These are phyloP conservation scores for Zaprionus nigranus DNA, from an alignment of 1,140 invertebrate genomes.

Conservation along the genomic window DNA sequence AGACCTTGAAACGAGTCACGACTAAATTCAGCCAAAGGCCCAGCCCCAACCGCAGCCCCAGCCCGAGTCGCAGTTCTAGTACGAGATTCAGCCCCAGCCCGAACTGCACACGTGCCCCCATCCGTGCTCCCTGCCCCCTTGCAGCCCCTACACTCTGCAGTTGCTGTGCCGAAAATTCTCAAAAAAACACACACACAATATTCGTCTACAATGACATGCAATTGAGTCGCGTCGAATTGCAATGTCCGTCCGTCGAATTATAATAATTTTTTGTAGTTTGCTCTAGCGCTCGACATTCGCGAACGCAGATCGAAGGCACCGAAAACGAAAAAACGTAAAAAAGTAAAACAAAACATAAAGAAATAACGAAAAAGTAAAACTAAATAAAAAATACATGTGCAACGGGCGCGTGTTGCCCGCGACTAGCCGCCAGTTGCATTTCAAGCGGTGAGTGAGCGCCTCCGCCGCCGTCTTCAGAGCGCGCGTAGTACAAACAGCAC, in stretches of 20 bases:
- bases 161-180: conserved; percentile 63
- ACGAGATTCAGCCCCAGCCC: neutral
- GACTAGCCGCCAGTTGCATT: conserved; percentile 77
- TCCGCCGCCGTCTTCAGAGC: conserved; percentile 54
- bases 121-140: neutral
- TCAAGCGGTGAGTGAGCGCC: conserved; percentile 81
- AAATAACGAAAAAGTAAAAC: conserved; percentile 40
- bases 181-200: conserved; percentile 56
- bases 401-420: conserved; percentile 62
- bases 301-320: conserved; percentile 38
- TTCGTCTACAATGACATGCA: conserved; percentile 79
- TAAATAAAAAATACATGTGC: conserved; percentile 79
- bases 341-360: conserved; percentile 44
- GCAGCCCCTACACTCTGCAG: neutral
- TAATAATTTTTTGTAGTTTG: conserved; percentile 51
- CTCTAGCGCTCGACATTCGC: conserved; percentile 65
- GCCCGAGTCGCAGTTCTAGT: conserved; percentile 19
- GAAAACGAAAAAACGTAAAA: conserved; percentile 36
- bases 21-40: conserved; percentile 76
- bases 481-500: conserved; percentile 41
- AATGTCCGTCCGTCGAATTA: conserved; percentile 59
- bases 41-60: conserved; percentile 42
- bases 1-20: conserved; percentile 80
- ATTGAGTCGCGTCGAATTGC: conserved; percentile 71
- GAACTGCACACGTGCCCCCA: neutral